Conservation (phyloP, 2,888 invertebrate species). For the Eupithecia tripunctaria region DNA sequence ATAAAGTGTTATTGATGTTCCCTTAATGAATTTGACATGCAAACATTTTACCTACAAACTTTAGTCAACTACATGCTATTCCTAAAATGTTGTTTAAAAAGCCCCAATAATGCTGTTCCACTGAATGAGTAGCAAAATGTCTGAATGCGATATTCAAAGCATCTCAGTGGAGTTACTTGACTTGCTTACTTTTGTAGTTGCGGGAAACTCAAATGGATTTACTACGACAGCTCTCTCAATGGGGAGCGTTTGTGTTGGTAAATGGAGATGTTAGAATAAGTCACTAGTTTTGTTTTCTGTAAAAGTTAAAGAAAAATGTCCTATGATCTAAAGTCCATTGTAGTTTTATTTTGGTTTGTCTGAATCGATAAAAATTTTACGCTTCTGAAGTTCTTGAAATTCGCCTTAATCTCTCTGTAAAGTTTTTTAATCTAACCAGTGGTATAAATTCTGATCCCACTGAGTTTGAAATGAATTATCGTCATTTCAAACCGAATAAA, state of each 20-base stretch:
- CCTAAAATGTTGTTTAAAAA: constrained; percentile 13
- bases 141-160: constrained; percentile 24
- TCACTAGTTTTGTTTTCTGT: not conserved
- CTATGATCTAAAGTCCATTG: not conserved
- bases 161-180: constrained; percentile 16
- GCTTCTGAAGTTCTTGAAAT: not conserved
- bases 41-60: not conserved
- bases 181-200: constrained; percentile 24
- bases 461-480: too few species aligned
- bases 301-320: not conserved
- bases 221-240: constrained; percentile 11
- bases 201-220: constrained; percentile 20
- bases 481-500: not conserved
- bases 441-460: not conserved
- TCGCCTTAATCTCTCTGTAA: not conserved
- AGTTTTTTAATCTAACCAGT: not conserved
- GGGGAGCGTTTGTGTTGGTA: not conserved
- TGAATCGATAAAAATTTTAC: not conserved
- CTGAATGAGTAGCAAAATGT: constrained; percentile 14
- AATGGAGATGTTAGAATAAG: not conserved
- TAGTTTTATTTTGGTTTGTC: not conserved
- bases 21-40: not conserved
- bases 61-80: not conserved
- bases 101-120: constrained; percentile 7
- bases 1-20: too few species aligned